Evolutionary conservation across 92 coral and sea anemone genomes (phyloP).

Genomic region (Epizoanthus scotinus): DNA sequence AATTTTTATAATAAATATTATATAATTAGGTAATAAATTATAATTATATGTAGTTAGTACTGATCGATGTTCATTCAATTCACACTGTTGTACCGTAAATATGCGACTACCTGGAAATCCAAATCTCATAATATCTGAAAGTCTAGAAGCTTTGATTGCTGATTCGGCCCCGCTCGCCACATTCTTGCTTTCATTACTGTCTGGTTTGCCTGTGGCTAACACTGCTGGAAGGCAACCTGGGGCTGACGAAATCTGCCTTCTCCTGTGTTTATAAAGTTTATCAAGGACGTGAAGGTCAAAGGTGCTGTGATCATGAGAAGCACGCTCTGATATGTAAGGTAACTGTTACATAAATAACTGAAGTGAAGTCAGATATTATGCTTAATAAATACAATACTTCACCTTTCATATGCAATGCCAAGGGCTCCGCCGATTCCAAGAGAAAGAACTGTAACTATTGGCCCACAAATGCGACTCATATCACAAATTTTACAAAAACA

Average conservation of each 20-base stretch:
- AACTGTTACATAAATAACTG: no score
- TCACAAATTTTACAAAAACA: background rate
- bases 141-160: constrained; percentile 35
- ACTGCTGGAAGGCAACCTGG: constrained; percentile 5
- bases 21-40: background rate
- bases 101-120: constrained; percentile 79
- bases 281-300: no score
- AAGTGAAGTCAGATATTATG: no score
- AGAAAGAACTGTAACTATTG: constrained; percentile 53
- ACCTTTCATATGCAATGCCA: constrained; percentile 69
- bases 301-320: no score
- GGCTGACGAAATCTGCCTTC: background rate
- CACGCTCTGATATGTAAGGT: no score
- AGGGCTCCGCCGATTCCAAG: constrained; percentile 67
- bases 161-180: background rate
- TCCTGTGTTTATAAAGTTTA: background rate
- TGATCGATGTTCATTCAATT: no score
- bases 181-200: background rate
- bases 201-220: constrained; percentile 15
- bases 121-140: constrained; percentile 78
- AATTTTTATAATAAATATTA: no score
- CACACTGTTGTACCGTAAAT: background rate
- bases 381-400: background rate
- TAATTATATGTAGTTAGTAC: no score
- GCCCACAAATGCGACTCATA: constrained; percentile 46